A percentile compares a stretch with the other conserved stretches of the same genome.
These are phyloP conservation scores for Brachyrhaphis roseni DNA, from an alignment of 2,797 vertebrate genomes.

Conservation along the genomic window DNA sequence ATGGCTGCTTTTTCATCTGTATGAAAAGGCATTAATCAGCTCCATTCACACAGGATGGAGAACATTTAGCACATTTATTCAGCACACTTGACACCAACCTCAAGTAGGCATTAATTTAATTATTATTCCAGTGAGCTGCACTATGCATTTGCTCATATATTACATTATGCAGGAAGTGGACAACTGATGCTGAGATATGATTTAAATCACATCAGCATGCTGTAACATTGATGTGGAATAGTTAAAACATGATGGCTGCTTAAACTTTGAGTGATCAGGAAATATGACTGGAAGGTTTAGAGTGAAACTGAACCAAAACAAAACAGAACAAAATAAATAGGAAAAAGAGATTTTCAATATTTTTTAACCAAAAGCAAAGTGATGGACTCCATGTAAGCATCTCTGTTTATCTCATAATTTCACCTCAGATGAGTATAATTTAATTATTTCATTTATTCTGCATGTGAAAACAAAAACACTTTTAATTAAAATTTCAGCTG, in stretches of 20 bases:
- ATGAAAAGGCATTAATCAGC: constrained; percentile 56
- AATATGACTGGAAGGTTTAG: constrained; percentile 2
- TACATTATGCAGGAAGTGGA: constrained; percentile 23
- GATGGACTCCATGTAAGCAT: not conserved
- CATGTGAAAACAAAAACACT: not conserved
- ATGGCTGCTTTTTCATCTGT: constrained; percentile 48
- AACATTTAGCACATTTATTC: constrained; percentile 30
- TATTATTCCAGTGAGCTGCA: constrained; percentile 26
- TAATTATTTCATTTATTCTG: not conserved
- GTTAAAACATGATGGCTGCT: constrained; percentile 14
- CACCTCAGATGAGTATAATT: not conserved
- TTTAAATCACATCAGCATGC: constrained; percentile 20
- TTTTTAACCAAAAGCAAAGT: not conserved
- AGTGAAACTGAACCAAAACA: not conserved
- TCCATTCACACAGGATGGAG: constrained; percentile 40
- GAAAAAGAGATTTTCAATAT: not conserved
- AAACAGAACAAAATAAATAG: not conserved
- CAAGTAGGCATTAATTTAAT: constrained; percentile 57
- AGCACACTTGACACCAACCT: constrained; percentile 55
- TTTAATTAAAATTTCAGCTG: not conserved
- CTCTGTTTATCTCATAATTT: not conserved
- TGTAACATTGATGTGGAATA: constrained; percentile 15
- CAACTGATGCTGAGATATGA: constrained; percentile 22
- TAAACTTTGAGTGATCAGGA: constrained; percentile 15
- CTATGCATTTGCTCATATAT: constrained; percentile 16